Evolutionary conservation across 2,888 invertebrate species (phyloP).

Genomic region (Brachypalpus laphriformis): DNA sequence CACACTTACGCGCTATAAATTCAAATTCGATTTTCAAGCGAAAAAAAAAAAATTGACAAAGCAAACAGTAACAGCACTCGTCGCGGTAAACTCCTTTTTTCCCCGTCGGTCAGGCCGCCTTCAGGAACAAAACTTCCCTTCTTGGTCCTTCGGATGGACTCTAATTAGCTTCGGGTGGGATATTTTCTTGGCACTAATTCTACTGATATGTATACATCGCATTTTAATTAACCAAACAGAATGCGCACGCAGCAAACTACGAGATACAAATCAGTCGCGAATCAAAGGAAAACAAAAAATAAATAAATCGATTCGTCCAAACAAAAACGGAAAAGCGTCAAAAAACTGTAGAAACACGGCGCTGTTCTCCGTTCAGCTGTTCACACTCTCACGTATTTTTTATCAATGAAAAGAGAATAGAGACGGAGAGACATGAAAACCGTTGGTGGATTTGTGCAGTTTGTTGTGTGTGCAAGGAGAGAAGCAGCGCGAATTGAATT

Average conservation of each 20-base stretch:
- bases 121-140: conserved; percentile 32
- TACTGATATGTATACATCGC: conserved; percentile 57
- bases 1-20: conserved; percentile 3
- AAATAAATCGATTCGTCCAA: conserved; percentile 38
- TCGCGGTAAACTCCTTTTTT: conserved; percentile 10
- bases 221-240: conserved; percentile 15
- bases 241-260: conserved; percentile 8
- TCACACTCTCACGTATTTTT: conserved; percentile 71
- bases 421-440: conserved; percentile 43
- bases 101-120: not conserved
- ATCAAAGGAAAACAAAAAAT: conserved; percentile 17
- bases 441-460: conserved; percentile 40
- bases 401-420: conserved; percentile 66
- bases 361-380: conserved; percentile 39
- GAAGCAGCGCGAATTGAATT: not conserved
- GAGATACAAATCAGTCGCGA: not conserved
- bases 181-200: conserved; percentile 44
- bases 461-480: conserved; percentile 29
- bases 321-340: conserved; percentile 27
- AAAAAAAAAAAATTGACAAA: conserved; percentile 17
- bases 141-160: conserved; percentile 1
- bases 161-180: conserved; percentile 41
- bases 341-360: conserved; percentile 37
- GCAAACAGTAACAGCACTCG: conserved; percentile 24
- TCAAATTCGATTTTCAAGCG: conserved; percentile 39